Evolutionary conservation across 2,797 vertebrate genomes (phyloP).

Genomic region (Amazonetta brasiliensis): DNA sequence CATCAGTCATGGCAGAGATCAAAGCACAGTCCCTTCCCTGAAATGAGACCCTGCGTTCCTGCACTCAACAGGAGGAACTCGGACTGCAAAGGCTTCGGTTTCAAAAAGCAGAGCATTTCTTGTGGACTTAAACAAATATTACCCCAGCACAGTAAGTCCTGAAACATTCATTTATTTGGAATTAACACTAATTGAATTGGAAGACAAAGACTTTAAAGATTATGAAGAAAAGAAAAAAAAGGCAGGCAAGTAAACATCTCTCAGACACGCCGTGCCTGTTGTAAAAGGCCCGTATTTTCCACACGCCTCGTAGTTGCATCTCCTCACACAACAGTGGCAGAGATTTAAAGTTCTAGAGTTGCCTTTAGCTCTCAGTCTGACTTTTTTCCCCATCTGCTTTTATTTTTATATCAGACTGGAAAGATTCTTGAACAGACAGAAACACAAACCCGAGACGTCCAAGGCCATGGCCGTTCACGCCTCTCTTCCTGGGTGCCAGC

Average conservation of each 20-base stretch:
- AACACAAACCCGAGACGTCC: neutral
- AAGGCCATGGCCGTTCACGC: neutral
- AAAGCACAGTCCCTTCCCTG: neutral
- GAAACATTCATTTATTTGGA: neutral
- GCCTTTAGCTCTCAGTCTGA: neutral
- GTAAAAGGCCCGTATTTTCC: neutral
- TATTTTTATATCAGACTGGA: neutral
- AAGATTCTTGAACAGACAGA: neutral
- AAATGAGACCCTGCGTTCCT: neutral
- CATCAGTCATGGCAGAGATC: neutral
- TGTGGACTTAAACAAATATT: neutral
- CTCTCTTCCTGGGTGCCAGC: neutral
- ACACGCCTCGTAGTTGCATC: neutral
- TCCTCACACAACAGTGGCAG: neutral
- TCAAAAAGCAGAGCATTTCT: neutral
- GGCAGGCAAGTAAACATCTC: neutral
- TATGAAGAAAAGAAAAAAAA: neutral
- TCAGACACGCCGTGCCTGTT: neutral
- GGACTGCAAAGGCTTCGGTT: neutral
- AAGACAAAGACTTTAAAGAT: constrained; percentile 5
- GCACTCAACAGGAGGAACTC: neutral
- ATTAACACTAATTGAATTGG: constrained; percentile 6
- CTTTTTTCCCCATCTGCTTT: neutral
- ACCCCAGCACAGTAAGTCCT: neutral
- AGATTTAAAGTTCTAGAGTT: neutral